A percentile compares a stretch with the other conserved stretches of the same genome.
Conservation (phyloP, 1,140 invertebrate species). For the Bombus breviceps region DNA sequence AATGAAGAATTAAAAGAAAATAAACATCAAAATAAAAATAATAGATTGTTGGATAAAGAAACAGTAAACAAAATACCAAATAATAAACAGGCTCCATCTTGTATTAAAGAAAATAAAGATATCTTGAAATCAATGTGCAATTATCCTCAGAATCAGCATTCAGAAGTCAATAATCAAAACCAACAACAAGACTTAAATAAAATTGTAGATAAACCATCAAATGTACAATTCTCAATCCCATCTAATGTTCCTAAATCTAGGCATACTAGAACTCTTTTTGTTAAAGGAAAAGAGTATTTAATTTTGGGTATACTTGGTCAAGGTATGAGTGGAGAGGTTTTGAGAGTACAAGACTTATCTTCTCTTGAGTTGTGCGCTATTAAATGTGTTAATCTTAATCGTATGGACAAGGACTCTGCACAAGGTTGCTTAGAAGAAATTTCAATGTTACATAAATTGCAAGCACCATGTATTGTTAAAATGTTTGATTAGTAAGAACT, state of each 20-base stretch:
- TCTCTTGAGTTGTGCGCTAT: slow-evolving; percentile 84
- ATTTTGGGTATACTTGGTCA: slow-evolving; percentile 81
- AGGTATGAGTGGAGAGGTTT: slow-evolving; percentile 86
- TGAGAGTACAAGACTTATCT: slow-evolving; percentile 79
- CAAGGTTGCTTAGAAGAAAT: slow-evolving; percentile 96
- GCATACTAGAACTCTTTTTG: slow-evolving; percentile 59
- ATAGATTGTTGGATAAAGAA: slow-evolving; percentile 6
- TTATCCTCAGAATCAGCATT: slow-evolving; percentile 14
- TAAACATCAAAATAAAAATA: slow-evolving; percentile 9
- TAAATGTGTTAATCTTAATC: slow-evolving; percentile 82
- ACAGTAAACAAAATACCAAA: not conserved
- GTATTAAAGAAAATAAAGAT: not conserved
- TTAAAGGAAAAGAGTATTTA: slow-evolving; percentile 76
- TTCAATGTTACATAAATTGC: slow-evolving; percentile 91
- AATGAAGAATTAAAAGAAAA: slow-evolving; percentile 49
- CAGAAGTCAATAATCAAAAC: not conserved
- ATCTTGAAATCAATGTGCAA: slow-evolving; percentile 4
- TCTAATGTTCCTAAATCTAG: slow-evolving; percentile 42
- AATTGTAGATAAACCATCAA: slow-evolving; percentile 23
- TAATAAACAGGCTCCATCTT: not conserved
- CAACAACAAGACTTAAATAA: slow-evolving; percentile 29
- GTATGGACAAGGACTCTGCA: slow-evolving; percentile 87
- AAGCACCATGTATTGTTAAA: slow-evolving; percentile 92
- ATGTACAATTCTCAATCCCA: slow-evolving; percentile 59
- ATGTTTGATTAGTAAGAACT: slow-evolving; percentile 93